Evolutionary conservation across 2,888 invertebrate genomes (phyloP), one percentile per base, ranked within the genome.

Genomic region (Leptopterna dolabrata): DNA sequence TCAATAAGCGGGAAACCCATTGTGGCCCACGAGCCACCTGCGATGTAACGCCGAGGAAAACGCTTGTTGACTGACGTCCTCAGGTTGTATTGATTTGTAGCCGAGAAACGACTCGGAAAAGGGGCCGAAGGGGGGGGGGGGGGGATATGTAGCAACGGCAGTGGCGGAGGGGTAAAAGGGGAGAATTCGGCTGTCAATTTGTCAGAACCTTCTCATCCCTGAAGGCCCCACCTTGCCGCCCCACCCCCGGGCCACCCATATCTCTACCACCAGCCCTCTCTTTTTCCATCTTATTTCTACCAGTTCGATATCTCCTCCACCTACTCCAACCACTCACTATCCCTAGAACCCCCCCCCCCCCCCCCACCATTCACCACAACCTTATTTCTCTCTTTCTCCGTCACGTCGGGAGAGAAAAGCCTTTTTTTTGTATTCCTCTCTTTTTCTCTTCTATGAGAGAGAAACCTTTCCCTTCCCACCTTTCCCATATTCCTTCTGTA

Each of bases 101-200:
- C 27, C 43, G 29, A 43, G 83, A 43, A 24, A 29, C 24, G 63
- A 36, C 36, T 36, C 36, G 36, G n/a, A n/a, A 36, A 36, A 36
- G 30, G 81, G 47, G 27, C 43, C 1, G 78, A 7, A 16, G 27
- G 24, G 14, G 11, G 45, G 27, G 19, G 47, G 24, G 47, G 11
- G 11, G 24, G 36, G 78, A 78, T 45, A 43, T 43, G 78, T 63
- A 63, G 24, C 63, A 27, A 27, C 4, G 6, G 63, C 6, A 2
- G 24, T 7, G 63, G 63, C 6, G 63, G 63, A 7, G 63, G 63
- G 63, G 63, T 24, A 0, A 24, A 19, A 71, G 43, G 71, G 41
- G 83, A 43, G 83, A 47, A 83, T 83, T 83, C 83, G 83, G 83
- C 83, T 83, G 83, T 83, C 83, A 83, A 83, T 83, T 83, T 83